phyloP scores from a whole-genome alignment of 2,888 invertebrate species.

The Torymus texanus region DNA sequence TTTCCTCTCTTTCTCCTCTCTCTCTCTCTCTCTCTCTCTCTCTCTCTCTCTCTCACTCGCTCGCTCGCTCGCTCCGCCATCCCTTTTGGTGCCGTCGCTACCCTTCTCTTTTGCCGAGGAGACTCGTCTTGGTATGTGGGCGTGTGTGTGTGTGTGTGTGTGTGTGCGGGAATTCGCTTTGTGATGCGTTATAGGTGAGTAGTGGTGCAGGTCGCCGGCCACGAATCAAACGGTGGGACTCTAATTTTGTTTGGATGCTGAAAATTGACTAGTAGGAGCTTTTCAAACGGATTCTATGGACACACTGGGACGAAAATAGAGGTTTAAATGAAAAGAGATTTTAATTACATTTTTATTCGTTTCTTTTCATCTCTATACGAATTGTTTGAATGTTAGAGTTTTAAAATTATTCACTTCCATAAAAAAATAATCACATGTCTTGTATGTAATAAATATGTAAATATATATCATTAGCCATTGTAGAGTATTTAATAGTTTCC shows the following conservation, averaged over 20 bases:
- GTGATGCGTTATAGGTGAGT: conserved; percentile 29
- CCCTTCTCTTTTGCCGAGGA: conserved; percentile 6
- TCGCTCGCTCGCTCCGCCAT: conserved; percentile 1
- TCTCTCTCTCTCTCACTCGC: conserved; percentile 10
- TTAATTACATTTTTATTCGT: conserved; percentile 29
- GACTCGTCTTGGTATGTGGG: too few species aligned
- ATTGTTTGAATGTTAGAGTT: too few species aligned
- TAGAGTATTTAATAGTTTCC: too few species aligned
- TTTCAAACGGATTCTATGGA: conserved; percentile 7
- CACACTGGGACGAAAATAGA: neutral
- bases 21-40: neutral
- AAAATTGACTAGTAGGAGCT: conserved; percentile 32
- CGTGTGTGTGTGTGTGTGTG: too few species aligned
- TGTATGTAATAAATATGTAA: too few species aligned
- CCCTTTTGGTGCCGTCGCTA: neutral
- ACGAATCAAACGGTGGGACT: conserved; percentile 34
- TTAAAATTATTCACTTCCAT: too few species aligned
- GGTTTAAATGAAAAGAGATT: neutral
- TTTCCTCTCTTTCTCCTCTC: conserved; percentile 15
- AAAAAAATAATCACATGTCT: too few species aligned
- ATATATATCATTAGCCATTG: too few species aligned
- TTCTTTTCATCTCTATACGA: neutral
- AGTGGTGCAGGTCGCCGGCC: too few species aligned
- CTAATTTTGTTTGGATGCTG: conserved; percentile 48
- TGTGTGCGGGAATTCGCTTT: conserved; percentile 16